phyloP scores from a whole-genome alignment of 2,888 invertebrate genomes.

The Bellardia pandia region DNA sequence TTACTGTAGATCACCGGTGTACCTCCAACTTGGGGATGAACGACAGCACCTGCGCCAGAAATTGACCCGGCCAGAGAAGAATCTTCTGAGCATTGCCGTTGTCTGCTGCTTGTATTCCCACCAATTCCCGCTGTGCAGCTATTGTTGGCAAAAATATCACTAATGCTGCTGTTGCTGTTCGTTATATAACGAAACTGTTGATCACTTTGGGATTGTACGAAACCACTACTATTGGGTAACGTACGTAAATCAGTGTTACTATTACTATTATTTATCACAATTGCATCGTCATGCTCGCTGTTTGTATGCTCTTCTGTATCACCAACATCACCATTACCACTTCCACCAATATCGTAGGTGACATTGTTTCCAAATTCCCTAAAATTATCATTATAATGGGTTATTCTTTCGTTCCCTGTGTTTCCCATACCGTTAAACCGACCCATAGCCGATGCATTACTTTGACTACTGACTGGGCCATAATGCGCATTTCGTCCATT shows the following conservation, averaged over 20 bases:
- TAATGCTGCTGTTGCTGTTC: slow-evolving; percentile 82
- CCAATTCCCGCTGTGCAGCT: slow-evolving; percentile 77
- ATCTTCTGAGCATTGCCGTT: slow-evolving; percentile 53
- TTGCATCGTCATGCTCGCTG: slow-evolving; percentile 62
- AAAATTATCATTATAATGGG: slow-evolving; percentile 66
- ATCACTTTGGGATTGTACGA: slow-evolving; percentile 83
- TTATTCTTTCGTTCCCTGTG: slow-evolving; percentile 46
- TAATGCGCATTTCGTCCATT: slow-evolving; percentile 72
- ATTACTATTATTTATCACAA: slow-evolving; percentile 70
- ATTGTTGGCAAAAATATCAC: slow-evolving; percentile 84
- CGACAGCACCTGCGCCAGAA: slow-evolving; percentile 51
- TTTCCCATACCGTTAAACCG: slow-evolving; percentile 63
- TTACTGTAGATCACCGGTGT: slow-evolving; percentile 78
- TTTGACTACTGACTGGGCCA: slow-evolving; percentile 68
- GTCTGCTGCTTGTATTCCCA: slow-evolving; percentile 60
- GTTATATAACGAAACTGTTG: slow-evolving; percentile 83
- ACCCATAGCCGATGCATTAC: slow-evolving; percentile 67
- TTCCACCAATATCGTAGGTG: slow-evolving; percentile 36
- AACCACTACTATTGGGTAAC: slow-evolving; percentile 74
- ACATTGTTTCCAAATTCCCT: slow-evolving; percentile 65
- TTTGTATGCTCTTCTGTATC: slow-evolving; percentile 75
- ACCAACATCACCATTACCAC: slow-evolving; percentile 40
- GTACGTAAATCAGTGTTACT: slow-evolving; percentile 65
- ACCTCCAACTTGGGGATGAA: slow-evolving; percentile 72
- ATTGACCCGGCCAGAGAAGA: slow-evolving; percentile 55